Percentiles rank a stretch among this genome's conserved stretches.
These are phyloP conservation scores for Willisornis vidua DNA, from an alignment of 2,113 vertebrate species.

Conservation along the genomic window DNA sequence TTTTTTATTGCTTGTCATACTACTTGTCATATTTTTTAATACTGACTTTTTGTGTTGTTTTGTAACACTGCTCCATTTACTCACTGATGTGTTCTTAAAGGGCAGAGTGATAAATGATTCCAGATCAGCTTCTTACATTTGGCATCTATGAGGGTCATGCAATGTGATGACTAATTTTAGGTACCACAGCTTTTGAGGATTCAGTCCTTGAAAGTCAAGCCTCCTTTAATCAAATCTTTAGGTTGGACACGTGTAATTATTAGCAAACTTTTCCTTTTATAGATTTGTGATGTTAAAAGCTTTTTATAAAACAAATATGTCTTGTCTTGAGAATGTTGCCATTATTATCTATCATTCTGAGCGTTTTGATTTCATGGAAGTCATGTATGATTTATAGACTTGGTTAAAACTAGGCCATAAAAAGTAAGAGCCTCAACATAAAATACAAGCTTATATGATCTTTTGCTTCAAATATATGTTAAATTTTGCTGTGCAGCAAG, in stretches of 20 bases:
- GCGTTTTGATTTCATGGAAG: background rate
- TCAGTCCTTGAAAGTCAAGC: background rate
- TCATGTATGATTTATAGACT: background rate
- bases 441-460: background rate
- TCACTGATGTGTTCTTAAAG: background rate
- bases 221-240: background rate
- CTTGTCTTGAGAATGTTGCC: background rate
- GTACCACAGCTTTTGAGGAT: background rate
- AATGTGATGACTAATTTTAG: background rate
- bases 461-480: background rate
- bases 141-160: background rate
- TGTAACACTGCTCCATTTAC: background rate
- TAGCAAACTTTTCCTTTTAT: slow-evolving; percentile 1
- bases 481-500: background rate
- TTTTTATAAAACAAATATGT: background rate
- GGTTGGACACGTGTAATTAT: background rate
- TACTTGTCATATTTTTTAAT: background rate
- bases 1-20: background rate
- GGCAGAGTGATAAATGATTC: background rate
- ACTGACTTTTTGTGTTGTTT: background rate
- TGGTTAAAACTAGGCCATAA: background rate
- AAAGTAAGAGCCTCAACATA: background rate
- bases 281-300: background rate
- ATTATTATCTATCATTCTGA: background rate
- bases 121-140: background rate